Percentiles rank a stretch among this genome's conserved stretches.
Conservation (phyloP, 2,888 invertebrate genomes). For the Nowickia ferox region DNA sequence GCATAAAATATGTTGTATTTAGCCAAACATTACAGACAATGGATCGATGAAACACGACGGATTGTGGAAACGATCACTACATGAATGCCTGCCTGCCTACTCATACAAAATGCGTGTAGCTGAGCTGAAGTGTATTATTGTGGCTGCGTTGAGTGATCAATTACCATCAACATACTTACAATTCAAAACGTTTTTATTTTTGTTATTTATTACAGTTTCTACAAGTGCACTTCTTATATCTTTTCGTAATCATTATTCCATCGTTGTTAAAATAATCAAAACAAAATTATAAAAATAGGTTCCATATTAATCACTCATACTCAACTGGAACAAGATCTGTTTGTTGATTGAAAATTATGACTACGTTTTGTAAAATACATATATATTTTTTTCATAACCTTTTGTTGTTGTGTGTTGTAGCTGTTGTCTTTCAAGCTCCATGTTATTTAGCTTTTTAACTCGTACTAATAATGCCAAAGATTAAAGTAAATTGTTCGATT, state of each 20-base stretch:
- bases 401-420: slow-evolving; percentile 4
- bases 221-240: not conserved
- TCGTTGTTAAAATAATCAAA: slow-evolving; percentile 43
- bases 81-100: slow-evolving; percentile 9
- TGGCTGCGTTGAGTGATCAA: slow-evolving; percentile 47
- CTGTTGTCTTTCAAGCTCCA: slow-evolving; percentile 38
- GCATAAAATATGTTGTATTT: slow-evolving; percentile 64
- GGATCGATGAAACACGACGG: slow-evolving; percentile 31
- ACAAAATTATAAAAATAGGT: slow-evolving; percentile 31
- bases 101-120: slow-evolving; percentile 34
- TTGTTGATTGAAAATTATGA: slow-evolving; percentile 58
- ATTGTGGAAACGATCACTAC: slow-evolving; percentile 25
- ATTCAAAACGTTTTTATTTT: slow-evolving; percentile 22
- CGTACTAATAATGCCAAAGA: slow-evolving; percentile 69
- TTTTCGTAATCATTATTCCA: slow-evolving; percentile 27
- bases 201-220: slow-evolving; percentile 26
- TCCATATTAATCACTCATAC: slow-evolving; percentile 56
- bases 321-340: slow-evolving; percentile 36
- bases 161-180: slow-evolving; percentile 34
- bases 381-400: not conserved
- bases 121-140: slow-evolving; percentile 38
- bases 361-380: slow-evolving; percentile 8
- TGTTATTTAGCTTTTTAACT: slow-evolving; percentile 54
- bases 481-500: slow-evolving; percentile 74
- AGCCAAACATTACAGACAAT: slow-evolving; percentile 33